Evolutionary conservation across 2,797 vertebrate genomes (phyloP).

Genomic region (Gorsachius magnificus): DNA sequence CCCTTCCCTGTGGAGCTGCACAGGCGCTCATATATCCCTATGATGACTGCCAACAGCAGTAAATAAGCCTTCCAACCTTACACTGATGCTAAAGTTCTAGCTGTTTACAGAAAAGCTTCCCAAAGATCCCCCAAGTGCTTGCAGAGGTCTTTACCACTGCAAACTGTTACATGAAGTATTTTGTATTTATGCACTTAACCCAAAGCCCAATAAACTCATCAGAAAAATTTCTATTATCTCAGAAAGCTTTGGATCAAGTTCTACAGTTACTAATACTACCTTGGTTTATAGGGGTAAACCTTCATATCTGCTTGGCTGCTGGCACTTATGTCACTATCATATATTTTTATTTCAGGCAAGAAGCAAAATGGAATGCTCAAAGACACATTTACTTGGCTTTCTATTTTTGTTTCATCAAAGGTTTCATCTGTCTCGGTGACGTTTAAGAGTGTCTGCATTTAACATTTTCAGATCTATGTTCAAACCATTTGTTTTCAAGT

Average conservation of each 20-base stretch:
- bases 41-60: background rate
- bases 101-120: background rate
- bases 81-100: background rate
- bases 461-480: background rate
- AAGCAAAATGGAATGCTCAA: background rate
- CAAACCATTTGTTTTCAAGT: background rate
- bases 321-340: background rate
- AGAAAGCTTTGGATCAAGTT: background rate
- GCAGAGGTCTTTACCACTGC: background rate
- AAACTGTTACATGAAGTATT: background rate
- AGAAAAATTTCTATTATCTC: background rate
- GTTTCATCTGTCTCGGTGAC: background rate
- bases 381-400: background rate
- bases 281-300: background rate
- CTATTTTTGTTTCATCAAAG: background rate
- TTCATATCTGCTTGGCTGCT: background rate
- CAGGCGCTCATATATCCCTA: background rate
- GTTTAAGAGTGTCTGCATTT: background rate
- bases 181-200: background rate
- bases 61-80: constrained; percentile 3
- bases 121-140: background rate
- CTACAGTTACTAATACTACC: background rate
- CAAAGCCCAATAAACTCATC: background rate
- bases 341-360: constrained; percentile 27
- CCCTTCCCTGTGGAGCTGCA: background rate